These are phyloP conservation scores for Nudaria mundana DNA, from an alignment of 2,888 invertebrate genomes.

Conservation along the genomic window DNA sequence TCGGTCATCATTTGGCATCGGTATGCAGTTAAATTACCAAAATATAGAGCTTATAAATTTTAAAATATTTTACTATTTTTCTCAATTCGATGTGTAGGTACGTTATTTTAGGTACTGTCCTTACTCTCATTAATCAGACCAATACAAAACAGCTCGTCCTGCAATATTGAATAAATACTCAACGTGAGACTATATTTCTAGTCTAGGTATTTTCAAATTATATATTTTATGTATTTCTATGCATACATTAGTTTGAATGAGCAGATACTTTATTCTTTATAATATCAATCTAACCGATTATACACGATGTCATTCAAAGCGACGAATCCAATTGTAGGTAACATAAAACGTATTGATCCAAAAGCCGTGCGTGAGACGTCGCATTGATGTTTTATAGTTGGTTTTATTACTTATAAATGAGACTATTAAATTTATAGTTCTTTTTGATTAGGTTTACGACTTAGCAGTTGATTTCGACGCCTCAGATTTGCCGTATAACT, in stretches of 20 bases:
- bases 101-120: too few species aligned
- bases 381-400: conserved; percentile 71
- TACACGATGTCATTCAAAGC: conserved; percentile 61
- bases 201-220: too few species aligned
- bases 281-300: conserved; percentile 69
- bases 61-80: too few species aligned
- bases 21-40: too few species aligned
- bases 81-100: too few species aligned
- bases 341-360: conserved; percentile 67
- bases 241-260: conserved; percentile 38
- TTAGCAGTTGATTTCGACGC: conserved; percentile 48
- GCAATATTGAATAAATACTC: too few species aligned
- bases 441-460: conserved; percentile 69
- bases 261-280: conserved; percentile 46
- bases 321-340: conserved; percentile 69
- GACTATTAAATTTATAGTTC: conserved; percentile 73
- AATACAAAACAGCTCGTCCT: too few species aligned
- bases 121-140: too few species aligned
- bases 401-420: conserved; percentile 75
- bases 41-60: too few species aligned
- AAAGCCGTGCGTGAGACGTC: conserved; percentile 63
- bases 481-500: conserved; percentile 44
- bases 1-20: too few species aligned
- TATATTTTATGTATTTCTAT: conserved; percentile 25
- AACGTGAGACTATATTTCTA: too few species aligned